Conservation (phyloP, 1,140 invertebrate genomes). For the Aphis gossypii region DNA sequence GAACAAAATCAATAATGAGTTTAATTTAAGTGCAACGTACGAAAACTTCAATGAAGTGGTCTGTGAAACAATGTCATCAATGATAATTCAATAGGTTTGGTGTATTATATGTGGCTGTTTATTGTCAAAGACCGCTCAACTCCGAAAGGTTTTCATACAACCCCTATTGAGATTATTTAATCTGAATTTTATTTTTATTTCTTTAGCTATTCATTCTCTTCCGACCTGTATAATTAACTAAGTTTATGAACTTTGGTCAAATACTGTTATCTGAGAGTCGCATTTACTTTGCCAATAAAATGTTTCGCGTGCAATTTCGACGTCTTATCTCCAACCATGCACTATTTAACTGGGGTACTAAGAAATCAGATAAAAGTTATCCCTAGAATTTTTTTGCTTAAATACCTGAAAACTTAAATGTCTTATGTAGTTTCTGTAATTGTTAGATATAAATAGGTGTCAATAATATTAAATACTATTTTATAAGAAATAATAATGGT, state of each 20-base stretch:
- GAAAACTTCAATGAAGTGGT: background rate
- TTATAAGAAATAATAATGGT: background rate
- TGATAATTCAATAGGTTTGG: background rate
- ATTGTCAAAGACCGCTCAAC: background rate
- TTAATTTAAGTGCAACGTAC: background rate
- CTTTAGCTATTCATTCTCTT: background rate
- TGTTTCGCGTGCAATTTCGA: conserved; percentile 12
- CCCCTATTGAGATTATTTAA: background rate
- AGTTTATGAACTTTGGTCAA: conserved; percentile 36
- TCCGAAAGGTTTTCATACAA: background rate
- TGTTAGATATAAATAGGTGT: background rate
- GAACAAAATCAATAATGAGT: background rate
- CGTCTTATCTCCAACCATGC: conserved; percentile 27
- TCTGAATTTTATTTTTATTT: background rate
- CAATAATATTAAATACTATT: background rate
- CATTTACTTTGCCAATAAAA: conserved; percentile 50
- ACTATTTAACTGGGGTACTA: background rate
- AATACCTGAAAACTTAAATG: background rate
- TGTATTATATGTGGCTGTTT: background rate
- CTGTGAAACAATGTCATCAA: background rate
- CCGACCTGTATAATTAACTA: conserved; percentile 43
- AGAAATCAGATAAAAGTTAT: background rate
- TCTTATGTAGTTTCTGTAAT: background rate
- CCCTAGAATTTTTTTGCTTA: background rate
- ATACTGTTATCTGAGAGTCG: conserved; percentile 22